Evolutionary conservation across 2,888 invertebrate species (phyloP).

Genomic region (Drosophila picticornis): DNA sequence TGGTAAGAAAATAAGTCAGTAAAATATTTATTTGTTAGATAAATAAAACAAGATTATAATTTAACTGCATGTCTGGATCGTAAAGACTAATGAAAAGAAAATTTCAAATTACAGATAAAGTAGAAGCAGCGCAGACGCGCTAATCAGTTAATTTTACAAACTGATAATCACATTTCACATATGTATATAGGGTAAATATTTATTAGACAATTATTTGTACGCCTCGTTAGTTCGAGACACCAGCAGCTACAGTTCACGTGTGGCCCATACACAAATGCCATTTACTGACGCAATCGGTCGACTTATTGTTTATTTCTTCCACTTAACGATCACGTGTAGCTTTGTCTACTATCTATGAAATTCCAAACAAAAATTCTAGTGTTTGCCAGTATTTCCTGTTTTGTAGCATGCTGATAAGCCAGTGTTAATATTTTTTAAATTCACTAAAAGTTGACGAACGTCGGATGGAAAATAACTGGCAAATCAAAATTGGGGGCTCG

Average conservation of each 20-base stretch:
- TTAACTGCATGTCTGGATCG: not conserved
- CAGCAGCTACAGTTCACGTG: conserved; percentile 61
- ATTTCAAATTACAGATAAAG: not conserved
- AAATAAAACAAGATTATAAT: not conserved
- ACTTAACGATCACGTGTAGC: conserved; percentile 42
- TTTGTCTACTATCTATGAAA: conserved; percentile 2
- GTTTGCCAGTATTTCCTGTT: not conserved
- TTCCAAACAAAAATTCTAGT: not conserved
- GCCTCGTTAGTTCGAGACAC: conserved; percentile 9
- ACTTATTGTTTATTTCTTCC: conserved; percentile 1
- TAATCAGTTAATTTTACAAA: conserved; percentile 27
- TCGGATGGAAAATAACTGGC: conserved; percentile 18
- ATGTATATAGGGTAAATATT: conserved; percentile 1
- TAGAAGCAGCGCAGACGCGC: not conserved
- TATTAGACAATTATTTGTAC: conserved; percentile 14
- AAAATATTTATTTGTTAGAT: not conserved
- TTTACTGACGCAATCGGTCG: conserved; percentile 24
- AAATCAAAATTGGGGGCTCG: conserved; percentile 40
- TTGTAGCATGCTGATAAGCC: conserved; percentile 33
- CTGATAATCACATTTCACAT: not conserved
- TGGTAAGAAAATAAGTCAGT: not conserved
- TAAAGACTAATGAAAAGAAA: not conserved
- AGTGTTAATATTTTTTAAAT: not conserved
- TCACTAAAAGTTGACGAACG: conserved; percentile 12
- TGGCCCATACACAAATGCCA: conserved; percentile 12